phyloP scores from a whole-genome alignment of 2,113 vertebrate species.

The Terrapene triunguis region DNA sequence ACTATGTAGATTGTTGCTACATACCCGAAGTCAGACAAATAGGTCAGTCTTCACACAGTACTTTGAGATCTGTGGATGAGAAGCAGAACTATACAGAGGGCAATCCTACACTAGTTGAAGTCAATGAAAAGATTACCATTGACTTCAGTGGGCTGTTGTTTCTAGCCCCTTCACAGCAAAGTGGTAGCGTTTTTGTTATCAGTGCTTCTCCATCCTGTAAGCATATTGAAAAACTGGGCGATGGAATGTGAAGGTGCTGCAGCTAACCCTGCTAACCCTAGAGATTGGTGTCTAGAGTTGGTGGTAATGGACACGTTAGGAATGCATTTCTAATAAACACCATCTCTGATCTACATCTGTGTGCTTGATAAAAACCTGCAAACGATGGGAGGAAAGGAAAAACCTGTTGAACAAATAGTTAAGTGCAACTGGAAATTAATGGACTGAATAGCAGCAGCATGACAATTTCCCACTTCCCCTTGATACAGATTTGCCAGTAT shows the following conservation, averaged over 20 bases:
- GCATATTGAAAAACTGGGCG: background rate
- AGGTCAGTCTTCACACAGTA: background rate
- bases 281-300: no score
- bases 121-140: background rate
- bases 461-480: background rate
- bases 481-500: conserved; percentile 5
- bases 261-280: background rate
- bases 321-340: background rate
- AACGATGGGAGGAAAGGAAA: background rate
- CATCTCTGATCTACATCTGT: background rate
- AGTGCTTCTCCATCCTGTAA: background rate
- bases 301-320: background rate
- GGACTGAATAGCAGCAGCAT: background rate
- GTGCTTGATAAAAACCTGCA: background rate
- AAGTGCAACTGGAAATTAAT: background rate
- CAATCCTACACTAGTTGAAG: background rate
- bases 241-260: background rate
- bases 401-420: background rate
- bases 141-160: background rate
- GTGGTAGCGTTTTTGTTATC: background rate
- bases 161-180: background rate
- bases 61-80: background rate
- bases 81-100: background rate
- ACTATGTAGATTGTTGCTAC: background rate
- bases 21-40: background rate